Base-by-base conservation (phyloP, 2,113 vertebrate genomes). In the Pristiophorus japonicus region DNA sequence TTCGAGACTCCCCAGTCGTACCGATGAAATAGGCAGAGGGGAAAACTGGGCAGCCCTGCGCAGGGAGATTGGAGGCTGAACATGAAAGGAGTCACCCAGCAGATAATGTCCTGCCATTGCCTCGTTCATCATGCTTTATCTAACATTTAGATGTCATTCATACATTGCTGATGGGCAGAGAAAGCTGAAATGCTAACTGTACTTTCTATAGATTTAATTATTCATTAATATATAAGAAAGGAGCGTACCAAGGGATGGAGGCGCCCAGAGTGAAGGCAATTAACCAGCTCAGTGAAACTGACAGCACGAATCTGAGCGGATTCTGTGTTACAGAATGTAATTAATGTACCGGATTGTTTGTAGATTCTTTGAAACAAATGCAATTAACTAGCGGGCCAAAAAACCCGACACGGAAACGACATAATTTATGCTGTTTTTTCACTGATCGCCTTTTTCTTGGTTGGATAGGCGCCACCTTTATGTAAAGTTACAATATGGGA, bases 281-380 rank as follows among this genome's bases (percentile, higher is more conserved):
- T 97, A 96, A 97, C 97, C 96, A 96, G 96, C 96, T 98, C 97
- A 96, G 96, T 97, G 96, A 96, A 97, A 97, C 97, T 97, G 97
- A 97, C 97, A 97, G 96, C 97, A 96, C 96, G 96, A 97, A 97
- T 97, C 96, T 96, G 97, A 97, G 96, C 95, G 97, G 96, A 12
- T 96, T 97, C 96, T 96, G 96, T 96, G 96, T 97, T 98, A 97
- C 96, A 97, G 97, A 97, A 97, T 96, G 97, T 97, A 97, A 97
- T 98, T 97, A 97, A 97, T 97, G 96, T 97, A 96, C 96, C 91
- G 45, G 96, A 96, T 96, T 97, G 96, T 96, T 97, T 97, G 96
- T 97, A 97, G 97, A 96, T 97, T 51, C 95, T 93, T 97, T 95
- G 97, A 97, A 97, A 97, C 97, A 97, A 98, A 97, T 97, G 97